phyloP scores from a whole-genome alignment of 2,888 invertebrate species.

The Tenthredo distinguenda region DNA sequence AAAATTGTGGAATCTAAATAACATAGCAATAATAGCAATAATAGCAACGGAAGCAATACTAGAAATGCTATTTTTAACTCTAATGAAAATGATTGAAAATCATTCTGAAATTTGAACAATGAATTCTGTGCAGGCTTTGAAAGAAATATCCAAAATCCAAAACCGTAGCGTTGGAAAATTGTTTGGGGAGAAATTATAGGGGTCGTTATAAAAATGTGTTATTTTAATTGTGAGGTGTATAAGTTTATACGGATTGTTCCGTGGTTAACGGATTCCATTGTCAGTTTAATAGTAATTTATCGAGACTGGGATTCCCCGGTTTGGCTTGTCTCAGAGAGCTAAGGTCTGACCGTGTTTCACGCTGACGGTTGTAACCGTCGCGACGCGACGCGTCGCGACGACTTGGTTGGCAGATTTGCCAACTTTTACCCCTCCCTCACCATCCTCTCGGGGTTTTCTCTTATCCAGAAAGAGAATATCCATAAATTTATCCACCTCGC shows the following conservation, averaged over 20 bases:
- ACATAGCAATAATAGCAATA: background rate
- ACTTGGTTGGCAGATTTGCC: constrained; percentile 66
- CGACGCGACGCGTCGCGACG: constrained; percentile 47
- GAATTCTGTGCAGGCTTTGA: background rate
- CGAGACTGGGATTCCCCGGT: constrained; percentile 22
- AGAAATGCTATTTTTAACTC: background rate
- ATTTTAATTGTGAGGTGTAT: background rate
- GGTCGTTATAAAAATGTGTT: background rate
- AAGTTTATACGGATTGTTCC: constrained; percentile 54
- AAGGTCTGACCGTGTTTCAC: constrained; percentile 30
- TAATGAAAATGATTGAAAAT: background rate
- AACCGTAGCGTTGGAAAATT: background rate
- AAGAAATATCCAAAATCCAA: background rate
- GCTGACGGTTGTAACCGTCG: constrained; percentile 33
- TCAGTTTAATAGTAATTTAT: constrained; percentile 38
- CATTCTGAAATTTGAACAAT: background rate
- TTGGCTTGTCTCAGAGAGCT: constrained; percentile 22
- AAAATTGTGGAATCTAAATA: background rate
- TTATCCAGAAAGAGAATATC: constrained; percentile 60
- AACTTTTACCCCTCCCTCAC: constrained; percentile 64
- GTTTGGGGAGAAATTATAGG: background rate
- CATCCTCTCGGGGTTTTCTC: background rate
- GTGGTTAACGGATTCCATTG: constrained; percentile 44
- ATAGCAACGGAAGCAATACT: background rate
- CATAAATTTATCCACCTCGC: constrained; percentile 63